phyloP scores from a whole-genome alignment of 1,140 invertebrate genomes.

The Eciton burchellii region DNA sequence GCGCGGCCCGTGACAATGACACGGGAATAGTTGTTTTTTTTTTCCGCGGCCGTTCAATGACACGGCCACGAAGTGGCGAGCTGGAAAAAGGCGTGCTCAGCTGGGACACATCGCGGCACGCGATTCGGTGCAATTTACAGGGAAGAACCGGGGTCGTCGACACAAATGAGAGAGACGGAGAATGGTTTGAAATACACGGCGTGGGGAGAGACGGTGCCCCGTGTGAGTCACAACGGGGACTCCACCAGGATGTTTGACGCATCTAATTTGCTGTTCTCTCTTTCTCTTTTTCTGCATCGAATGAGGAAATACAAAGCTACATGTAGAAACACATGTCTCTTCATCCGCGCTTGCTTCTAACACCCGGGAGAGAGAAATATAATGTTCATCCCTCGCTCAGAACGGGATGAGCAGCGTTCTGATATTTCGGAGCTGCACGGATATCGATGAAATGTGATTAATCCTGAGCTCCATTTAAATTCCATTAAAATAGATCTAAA shows the following conservation, averaged over 20 bases:
- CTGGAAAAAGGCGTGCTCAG: slow-evolving; percentile 51
- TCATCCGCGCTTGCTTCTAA: slow-evolving; percentile 5
- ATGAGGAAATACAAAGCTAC: slow-evolving; percentile 11
- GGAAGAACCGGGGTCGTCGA: slow-evolving; percentile 79
- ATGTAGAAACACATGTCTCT: background rate
- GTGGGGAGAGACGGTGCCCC: slow-evolving; percentile 62
- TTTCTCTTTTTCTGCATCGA: background rate
- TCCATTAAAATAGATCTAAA: too few relatives aligned
- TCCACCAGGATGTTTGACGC: slow-evolving; percentile 70
- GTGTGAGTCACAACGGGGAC: slow-evolving; percentile 80
- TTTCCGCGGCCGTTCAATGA: slow-evolving; percentile 19
- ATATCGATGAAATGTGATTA: background rate
- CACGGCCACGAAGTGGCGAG: slow-evolving; percentile 24
- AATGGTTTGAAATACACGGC: slow-evolving; percentile 54
- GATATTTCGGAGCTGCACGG: background rate
- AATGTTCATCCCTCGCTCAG: background rate
- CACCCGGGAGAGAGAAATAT: background rate
- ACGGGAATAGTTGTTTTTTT: slow-evolving; percentile 14
- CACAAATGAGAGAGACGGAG: slow-evolving; percentile 70
- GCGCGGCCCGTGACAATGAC: slow-evolving; percentile 16
- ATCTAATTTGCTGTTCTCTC: slow-evolving; percentile 24
- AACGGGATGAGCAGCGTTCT: background rate
- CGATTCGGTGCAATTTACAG: slow-evolving; percentile 79
- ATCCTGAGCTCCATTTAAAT: background rate
- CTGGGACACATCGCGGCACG: slow-evolving; percentile 63